Evolutionary conservation across 1,140 invertebrate species (phyloP), one percentile per base, ranked within the genome.

Genomic region (Bombus terrestris): DNA sequence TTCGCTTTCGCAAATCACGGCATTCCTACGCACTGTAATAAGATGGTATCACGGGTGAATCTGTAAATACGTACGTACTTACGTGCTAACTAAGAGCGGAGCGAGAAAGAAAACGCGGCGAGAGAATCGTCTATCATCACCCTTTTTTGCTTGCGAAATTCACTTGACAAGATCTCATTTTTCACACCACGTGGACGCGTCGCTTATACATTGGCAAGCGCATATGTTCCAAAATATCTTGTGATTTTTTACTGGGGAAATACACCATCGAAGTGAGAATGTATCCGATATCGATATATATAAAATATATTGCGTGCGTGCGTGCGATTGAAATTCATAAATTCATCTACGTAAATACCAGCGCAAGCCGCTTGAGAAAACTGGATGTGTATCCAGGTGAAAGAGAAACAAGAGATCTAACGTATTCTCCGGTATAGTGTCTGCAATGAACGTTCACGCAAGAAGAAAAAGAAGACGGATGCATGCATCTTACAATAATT

Each of bases 401-500:
- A 4, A 35, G 3, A 6, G 18, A 28, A 41, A 1, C 10, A 22
- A 73, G 25, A 53, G 39, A 76, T 22, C 47, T 43, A n/a, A 37
- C 6, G 8, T 79, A 77, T 57, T n/a, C 47, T 78, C n/a, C 13
- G 15, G 28, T 32, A 64, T 88, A 81, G 66, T 88, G 43, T 66
- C 9, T 18, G 53, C 64, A 81, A 66, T n/a, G 28, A 53, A 22
- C 6, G 47, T 53, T 53, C 47, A 53, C 6, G 41, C 80, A 43
- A 77, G 35, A 66, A 32, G 9, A 69, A 69, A 35, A 2, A 77
- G 18, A 59, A 32, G 9, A 32, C 25, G 25, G 8, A 41, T 15
- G 32, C 22, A 32, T 25, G 80, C 77, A 39, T 88, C 66, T 88
- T 88, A 90, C 84, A 53, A 91, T 83, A 91, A 88, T 64, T 77